A percentile compares a stretch with the other conserved stretches of the same genome.
phyloP scores from a whole-genome alignment of 2,797 vertebrate genomes.

The Alectoris magna region DNA sequence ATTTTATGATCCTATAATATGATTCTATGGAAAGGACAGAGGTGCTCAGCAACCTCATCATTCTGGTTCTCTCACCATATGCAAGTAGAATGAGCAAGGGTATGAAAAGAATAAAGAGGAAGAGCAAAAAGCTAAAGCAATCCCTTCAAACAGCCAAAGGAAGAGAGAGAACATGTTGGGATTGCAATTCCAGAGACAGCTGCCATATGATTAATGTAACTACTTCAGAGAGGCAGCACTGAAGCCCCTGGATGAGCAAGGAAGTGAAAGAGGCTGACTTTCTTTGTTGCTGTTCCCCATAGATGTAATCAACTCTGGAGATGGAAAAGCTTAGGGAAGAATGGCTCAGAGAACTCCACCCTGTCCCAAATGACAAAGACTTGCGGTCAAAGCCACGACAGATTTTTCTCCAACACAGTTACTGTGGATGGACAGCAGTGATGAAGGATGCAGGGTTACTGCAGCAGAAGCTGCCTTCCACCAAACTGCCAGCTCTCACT shows the following conservation, averaged over 20 bases:
- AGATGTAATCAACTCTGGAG: not conserved
- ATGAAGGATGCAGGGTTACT: not conserved
- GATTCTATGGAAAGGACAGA: not conserved
- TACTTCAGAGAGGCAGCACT: not conserved
- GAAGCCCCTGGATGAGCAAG: not conserved
- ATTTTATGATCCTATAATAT: too few relatives aligned
- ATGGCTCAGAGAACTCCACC: not conserved
- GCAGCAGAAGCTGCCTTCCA: not conserved
- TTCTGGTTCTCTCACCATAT: not conserved
- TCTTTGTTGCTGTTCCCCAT: not conserved
- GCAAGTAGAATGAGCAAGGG: not conserved
- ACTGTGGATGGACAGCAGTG: not conserved
- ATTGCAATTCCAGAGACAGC: constrained; percentile 26
- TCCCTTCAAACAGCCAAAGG: not conserved
- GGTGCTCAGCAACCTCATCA: accelerated
- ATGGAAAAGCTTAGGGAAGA: not conserved
- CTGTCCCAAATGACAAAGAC: not conserved
- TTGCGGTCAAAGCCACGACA: not conserved
- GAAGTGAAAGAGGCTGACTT: not conserved
- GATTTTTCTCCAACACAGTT: not conserved
- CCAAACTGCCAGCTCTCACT: not conserved
- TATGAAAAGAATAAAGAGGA: not conserved
- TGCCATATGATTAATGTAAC: not conserved
- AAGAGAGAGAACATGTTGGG: not conserved
- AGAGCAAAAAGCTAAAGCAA: not conserved